Evolutionary conservation across 2,797 vertebrate species (phyloP).

Genomic region (Lerista edwardsae): DNA sequence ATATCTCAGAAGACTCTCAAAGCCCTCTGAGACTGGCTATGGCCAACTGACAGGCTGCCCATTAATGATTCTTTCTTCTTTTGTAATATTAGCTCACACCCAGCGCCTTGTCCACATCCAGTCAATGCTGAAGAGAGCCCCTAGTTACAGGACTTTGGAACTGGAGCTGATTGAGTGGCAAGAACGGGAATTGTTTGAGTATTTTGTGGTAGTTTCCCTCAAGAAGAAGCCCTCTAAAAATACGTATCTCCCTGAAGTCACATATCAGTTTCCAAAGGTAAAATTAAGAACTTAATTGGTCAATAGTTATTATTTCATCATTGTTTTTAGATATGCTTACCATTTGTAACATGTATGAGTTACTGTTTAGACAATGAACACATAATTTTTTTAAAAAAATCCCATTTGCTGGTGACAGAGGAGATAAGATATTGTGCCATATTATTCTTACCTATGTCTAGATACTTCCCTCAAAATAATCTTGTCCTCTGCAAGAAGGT

Average conservation of each 20-base stretch:
- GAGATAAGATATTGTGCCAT: too few species aligned
- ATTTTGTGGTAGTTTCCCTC: conserved; percentile 97
- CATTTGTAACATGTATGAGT: not conserved
- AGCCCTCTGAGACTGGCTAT: conserved; percentile 39
- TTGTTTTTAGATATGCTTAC: not conserved
- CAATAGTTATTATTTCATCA: not conserved
- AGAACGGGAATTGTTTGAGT: conserved; percentile 97
- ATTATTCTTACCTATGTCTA: not conserved
- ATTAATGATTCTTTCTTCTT: conserved; percentile 30
- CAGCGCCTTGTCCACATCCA: conserved; percentile 95
- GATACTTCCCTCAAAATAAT: not conserved
- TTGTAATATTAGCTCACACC: conserved; percentile 86
- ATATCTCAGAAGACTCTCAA: not conserved
- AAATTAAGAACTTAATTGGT: conserved; percentile 40
- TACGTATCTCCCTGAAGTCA: conserved; percentile 93
- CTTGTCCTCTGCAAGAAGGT: not conserved
- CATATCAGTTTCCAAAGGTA: conserved; percentile 99
- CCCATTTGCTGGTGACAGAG: not conserved
- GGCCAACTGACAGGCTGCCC: conserved; percentile 3
- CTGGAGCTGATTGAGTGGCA: conserved; percentile 98
- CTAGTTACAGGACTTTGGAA: conserved; percentile 96
- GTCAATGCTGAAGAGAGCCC: conserved; percentile 92
- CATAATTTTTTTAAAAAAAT: not conserved
- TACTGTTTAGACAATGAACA: too few species aligned
- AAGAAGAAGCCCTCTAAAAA: conserved; percentile 97